Percentiles rank a stretch among this genome's conserved stretches.
These are phyloP conservation scores for Parotocinclus haroldoi DNA, from an alignment of 2,797 vertebrate genomes.

Conservation along the genomic window DNA sequence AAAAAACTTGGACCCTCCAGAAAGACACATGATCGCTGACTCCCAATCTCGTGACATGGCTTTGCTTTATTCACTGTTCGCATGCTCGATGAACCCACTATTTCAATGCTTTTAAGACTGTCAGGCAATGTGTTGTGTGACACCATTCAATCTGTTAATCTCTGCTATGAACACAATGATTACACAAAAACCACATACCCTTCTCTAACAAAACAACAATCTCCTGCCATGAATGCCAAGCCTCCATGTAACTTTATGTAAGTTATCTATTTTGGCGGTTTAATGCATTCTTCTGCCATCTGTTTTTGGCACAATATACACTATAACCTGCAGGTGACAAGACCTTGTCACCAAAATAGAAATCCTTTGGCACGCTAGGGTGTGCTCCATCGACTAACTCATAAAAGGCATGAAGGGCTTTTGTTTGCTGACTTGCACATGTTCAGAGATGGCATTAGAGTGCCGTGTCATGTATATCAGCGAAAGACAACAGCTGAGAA, in stretches of 20 bases:
- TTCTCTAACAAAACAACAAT: slow-evolving; percentile 15
- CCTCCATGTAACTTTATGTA: slow-evolving; percentile 27
- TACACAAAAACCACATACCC: slow-evolving; percentile 7
- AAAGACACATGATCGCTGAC: too few relatives aligned
- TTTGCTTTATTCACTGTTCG: slow-evolving; percentile 2
- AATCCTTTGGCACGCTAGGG: slow-evolving; percentile 48
- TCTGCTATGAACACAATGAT: slow-evolving; percentile 5
- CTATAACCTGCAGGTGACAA: slow-evolving; percentile 37
- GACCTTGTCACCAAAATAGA: slow-evolving; percentile 57
- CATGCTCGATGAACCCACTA: background rate
- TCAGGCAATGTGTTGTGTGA: slow-evolving; percentile 9
- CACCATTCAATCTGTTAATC: slow-evolving; percentile 10
- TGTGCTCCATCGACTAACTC: slow-evolving; percentile 41
- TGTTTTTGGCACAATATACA: slow-evolving; percentile 39
- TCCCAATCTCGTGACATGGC: background rate
- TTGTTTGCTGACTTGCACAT: slow-evolving; percentile 19
- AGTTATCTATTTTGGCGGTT: slow-evolving; percentile 36
- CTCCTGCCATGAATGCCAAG: slow-evolving; percentile 16
- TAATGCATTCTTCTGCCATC: slow-evolving; percentile 33
- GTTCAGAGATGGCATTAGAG: too few relatives aligned
- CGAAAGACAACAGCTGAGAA: too few relatives aligned
- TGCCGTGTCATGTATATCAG: too few relatives aligned
- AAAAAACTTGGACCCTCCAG: too few relatives aligned
- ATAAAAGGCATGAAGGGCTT: slow-evolving; percentile 41
- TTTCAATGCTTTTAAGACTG: background rate